These are phyloP conservation scores for Metacarcinus magister DNA, from an alignment of 2,888 invertebrate genomes.

Conservation along the genomic window DNA sequence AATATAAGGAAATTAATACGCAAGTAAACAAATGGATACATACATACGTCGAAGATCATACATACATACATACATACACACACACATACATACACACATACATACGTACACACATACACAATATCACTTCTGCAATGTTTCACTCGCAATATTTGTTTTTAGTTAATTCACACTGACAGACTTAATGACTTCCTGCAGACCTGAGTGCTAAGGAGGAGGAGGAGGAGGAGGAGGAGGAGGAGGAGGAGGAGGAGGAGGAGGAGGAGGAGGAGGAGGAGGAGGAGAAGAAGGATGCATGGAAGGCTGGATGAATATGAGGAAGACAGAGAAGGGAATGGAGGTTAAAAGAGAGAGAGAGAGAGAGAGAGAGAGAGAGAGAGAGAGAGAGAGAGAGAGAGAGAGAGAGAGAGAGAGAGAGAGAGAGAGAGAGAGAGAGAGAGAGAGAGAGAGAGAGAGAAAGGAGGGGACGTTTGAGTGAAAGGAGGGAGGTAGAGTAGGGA, in stretches of 20 bases:
- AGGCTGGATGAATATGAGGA: neutral
- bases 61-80: neutral
- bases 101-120: neutral
- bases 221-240: neutral
- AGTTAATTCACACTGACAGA: neutral
- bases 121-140: neutral
- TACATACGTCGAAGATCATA: neutral
- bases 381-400: neutral
- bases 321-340: neutral
- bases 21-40: no score
- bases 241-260: neutral
- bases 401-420: neutral
- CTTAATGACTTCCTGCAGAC: neutral
- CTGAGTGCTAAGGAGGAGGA: neutral
- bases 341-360: neutral
- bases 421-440: neutral
- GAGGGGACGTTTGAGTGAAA: neutral
- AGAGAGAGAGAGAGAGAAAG: neutral
- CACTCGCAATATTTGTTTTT: neutral
- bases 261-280: neutral
- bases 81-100: neutral
- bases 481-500: no score
- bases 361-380: neutral
- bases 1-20: no score
- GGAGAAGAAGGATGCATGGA: neutral